Evolutionary conservation across 2,797 vertebrate genomes (phyloP), one percentile per base, ranked within the genome.

Genomic region (Petrocephalus schoutedeni): DNA sequence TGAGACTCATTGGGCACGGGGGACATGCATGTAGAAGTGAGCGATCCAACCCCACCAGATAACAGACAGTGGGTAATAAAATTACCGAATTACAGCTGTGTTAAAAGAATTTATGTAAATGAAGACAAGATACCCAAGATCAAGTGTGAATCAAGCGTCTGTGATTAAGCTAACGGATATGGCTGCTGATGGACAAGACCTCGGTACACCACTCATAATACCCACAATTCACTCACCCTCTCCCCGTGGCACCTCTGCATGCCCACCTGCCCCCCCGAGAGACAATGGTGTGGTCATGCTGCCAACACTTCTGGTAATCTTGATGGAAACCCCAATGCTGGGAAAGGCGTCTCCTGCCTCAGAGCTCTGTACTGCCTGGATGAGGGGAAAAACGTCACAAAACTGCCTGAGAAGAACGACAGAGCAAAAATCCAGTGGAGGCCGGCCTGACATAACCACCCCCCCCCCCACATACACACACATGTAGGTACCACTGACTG

Each of bases 391-490:
- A 64, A 9, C 28, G 9, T 9, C 3, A 67, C 23, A 67, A 67
- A 67, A 49, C 36, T 80, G 36, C 2, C 41, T 0, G 74, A 49
- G 41, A 41, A 41, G 36, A 41, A 41, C 36, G 36, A 41, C 36
- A 41, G 36, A 41, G 36, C 36, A 41, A 41, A 28, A 28, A 28
- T 28, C 28, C 28, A 28, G 28, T 28, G 28, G 1, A 28, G 28
- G 71, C 71, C 32, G 16, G 71, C 83, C 89, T 74, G 45, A 80
- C 7, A 7, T 61, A 23, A 10, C 8, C 59, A 7, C 45, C 49
- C 49, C 49, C 49, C 49, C 49, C 49, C 57, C 88, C 67, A 85
- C 87, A 84, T 87, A 89, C 88, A 85, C 41, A 85, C 59, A 85
- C 84, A 3, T 8, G 19, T 41, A 80, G 5, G 2, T n/a, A 41